phyloP scores from a whole-genome alignment of 2,797 vertebrate species.

The Amazona finschi region DNA sequence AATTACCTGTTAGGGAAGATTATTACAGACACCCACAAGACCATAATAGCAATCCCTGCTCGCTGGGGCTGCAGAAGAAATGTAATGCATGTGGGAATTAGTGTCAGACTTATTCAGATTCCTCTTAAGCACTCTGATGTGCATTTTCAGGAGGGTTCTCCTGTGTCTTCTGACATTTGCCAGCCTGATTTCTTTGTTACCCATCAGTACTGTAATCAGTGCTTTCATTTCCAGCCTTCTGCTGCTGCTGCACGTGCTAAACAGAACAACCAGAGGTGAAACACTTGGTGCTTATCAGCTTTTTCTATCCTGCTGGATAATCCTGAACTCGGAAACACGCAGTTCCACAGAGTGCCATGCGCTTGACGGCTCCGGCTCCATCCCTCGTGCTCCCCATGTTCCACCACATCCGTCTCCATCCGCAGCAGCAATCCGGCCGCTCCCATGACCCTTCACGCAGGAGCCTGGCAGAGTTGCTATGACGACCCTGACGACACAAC shows the following conservation, averaged over 20 bases:
- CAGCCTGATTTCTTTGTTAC: not conserved
- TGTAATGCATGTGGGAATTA: not conserved
- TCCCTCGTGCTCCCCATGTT: not conserved
- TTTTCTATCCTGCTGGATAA: not conserved
- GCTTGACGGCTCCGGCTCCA: not conserved
- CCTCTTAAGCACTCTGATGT: not conserved
- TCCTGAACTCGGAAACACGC: not conserved
- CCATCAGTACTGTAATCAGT: not conserved
- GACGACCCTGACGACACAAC: not conserved
- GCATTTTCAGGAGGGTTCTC: not conserved
- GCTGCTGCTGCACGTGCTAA: not conserved
- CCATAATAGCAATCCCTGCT: not conserved
- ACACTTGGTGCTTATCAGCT: not conserved
- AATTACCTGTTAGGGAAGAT: not conserved
- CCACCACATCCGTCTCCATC: accelerated
- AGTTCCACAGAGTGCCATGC: accelerated
- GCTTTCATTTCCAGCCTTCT: not conserved
- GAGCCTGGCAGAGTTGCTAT: conserved; percentile 43
- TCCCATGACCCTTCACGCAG: not conserved
- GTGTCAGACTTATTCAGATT: conserved; percentile 14
- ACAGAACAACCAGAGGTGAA: not conserved
- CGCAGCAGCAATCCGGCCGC: not conserved
- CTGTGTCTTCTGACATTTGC: not conserved
- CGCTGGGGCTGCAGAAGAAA: not conserved
- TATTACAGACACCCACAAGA: not conserved